These are phyloP conservation scores for Meta bourneti DNA, from an alignment of 2,888 invertebrate species.

Conservation along the genomic window DNA sequence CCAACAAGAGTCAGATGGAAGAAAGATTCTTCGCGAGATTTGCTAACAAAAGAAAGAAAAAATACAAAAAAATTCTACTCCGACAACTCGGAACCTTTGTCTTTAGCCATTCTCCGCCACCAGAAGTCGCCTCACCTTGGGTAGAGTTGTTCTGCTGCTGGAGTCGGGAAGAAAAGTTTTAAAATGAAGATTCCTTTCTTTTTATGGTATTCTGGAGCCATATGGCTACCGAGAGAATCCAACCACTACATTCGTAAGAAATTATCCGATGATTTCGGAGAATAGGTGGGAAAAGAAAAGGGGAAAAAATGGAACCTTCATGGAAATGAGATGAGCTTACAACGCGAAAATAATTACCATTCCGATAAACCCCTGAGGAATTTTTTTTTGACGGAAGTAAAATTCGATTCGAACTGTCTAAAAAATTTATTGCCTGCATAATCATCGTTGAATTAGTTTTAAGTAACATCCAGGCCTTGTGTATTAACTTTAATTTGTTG, in stretches of 20 bases:
- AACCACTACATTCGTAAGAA: constrained; percentile 47
- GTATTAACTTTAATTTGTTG: constrained; percentile 22
- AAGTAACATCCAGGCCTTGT: not conserved
- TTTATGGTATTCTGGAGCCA: constrained; percentile 65
- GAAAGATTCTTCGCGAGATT: not conserved
- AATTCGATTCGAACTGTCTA: constrained; percentile 20
- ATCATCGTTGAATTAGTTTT: not conserved
- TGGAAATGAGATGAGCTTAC: constrained; percentile 52
- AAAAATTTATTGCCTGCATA: constrained; percentile 22
- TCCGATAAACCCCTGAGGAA: constrained; percentile 10
- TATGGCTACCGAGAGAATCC: constrained; percentile 44
- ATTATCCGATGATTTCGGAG: constrained; percentile 47
- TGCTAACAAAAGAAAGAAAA: constrained; percentile 4
- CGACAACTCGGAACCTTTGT: constrained; percentile 53
- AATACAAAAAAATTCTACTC: constrained; percentile 20
- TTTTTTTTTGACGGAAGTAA: constrained; percentile 5
- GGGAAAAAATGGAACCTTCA: constrained; percentile 18
- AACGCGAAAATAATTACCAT: constrained; percentile 67
- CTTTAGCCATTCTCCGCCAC: constrained; percentile 27
- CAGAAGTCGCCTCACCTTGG: constrained; percentile 18
- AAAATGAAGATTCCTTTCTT: constrained; percentile 12
- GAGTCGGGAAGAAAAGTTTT: constrained; percentile 1
- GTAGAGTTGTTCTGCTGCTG: not conserved
- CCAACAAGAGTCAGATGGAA: constrained; percentile 20
- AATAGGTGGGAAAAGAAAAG: constrained; percentile 2